These are phyloP conservation scores for Rhabdomys dilectus DNA, from an alignment of 2,113 vertebrate genomes.

Conservation along the genomic window DNA sequence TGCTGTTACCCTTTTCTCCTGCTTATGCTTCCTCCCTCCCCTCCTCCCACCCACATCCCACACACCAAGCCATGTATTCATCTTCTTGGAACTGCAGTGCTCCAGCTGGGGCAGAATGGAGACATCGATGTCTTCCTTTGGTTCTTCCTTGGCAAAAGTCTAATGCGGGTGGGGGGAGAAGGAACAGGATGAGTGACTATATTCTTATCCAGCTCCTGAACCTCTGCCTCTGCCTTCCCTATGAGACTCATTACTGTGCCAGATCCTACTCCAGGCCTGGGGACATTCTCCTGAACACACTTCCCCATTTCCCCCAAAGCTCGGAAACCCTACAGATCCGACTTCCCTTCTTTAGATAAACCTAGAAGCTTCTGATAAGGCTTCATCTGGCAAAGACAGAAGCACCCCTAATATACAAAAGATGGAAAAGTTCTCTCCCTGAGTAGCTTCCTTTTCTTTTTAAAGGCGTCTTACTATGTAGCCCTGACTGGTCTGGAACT, in stretches of 20 bases:
- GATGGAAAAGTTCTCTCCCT: neutral
- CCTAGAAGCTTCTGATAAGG: neutral
- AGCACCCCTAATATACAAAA: too few species aligned
- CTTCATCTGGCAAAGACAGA: neutral
- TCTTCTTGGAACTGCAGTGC: slow-evolving; percentile 97
- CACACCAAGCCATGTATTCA: slow-evolving; percentile 97
- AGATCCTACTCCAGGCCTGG: neutral
- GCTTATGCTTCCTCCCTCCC: too few species aligned
- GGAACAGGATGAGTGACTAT: neutral
- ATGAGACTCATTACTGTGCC: neutral
- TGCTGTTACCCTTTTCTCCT: neutral
- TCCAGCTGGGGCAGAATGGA: slow-evolving; percentile 95
- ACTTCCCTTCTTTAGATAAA: neutral
- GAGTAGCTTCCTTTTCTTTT: neutral
- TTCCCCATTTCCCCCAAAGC: neutral
- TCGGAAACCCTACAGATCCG: neutral
- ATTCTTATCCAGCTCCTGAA: neutral
- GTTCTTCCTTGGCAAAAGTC: slow-evolving; percentile 94
- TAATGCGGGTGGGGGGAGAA: slow-evolving; percentile 82
- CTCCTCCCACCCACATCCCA: neutral
- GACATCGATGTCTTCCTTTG: slow-evolving; percentile 93
- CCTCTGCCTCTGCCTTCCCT: neutral
- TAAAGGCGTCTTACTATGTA: too few species aligned
- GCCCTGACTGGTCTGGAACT: neutral
- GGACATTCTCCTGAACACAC: neutral